phyloP scores from a whole-genome alignment of 2,113 vertebrate species.

The Cygnus atratus region DNA sequence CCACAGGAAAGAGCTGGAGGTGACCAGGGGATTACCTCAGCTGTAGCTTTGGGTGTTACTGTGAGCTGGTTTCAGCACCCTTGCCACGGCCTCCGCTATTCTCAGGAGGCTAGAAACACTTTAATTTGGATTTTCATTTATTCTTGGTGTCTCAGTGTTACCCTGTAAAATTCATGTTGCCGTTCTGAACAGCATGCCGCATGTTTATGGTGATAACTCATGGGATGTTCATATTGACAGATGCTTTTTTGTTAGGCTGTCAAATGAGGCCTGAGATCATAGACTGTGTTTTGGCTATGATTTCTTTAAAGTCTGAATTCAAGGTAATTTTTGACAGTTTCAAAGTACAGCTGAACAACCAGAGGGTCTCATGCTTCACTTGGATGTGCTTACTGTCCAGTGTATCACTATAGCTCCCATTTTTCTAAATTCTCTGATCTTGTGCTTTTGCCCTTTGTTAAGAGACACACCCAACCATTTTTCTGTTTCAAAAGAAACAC shows the following conservation, averaged over 20 bases:
- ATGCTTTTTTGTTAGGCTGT: not conserved
- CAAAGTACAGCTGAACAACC: not conserved
- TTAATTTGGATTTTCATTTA: not conserved
- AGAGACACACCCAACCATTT: not conserved
- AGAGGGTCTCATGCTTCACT: not conserved
- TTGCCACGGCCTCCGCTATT: not conserved
- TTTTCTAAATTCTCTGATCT: not conserved
- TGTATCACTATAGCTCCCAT: not conserved
- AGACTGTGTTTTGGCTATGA: not conserved
- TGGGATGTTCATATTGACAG: not conserved
- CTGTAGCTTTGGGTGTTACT: not conserved
- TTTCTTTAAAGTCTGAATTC: not conserved
- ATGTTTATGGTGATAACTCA: not conserved
- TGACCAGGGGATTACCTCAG: not conserved
- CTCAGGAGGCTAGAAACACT: not conserved
- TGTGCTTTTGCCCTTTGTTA: not conserved
- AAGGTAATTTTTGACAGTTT: not conserved
- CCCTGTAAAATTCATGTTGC: not conserved
- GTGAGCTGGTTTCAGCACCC: not conserved
- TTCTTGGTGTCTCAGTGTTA: not conserved
- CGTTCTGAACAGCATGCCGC: not conserved
- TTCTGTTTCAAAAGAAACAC: not conserved
- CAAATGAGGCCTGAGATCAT: slow-evolving; percentile 2
- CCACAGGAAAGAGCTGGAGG: not conserved
- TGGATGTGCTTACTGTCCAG: not conserved